Evolutionary conservation across 2,888 invertebrate species (phyloP).

Genomic region (Agonopterix heracliana): DNA sequence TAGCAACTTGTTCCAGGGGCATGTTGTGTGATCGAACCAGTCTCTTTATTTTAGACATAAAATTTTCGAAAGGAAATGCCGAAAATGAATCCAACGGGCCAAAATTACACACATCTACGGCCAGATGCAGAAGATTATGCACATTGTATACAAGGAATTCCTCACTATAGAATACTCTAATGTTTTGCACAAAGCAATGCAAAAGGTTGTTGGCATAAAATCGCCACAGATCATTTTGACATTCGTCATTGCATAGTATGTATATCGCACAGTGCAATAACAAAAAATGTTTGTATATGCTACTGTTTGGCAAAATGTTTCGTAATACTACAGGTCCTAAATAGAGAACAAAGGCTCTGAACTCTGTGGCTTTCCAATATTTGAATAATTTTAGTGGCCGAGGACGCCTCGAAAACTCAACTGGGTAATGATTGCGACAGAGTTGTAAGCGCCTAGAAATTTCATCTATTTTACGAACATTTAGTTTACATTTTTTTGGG

Average conservation of each 20-base stretch:
- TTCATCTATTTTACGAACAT: slow-evolving; percentile 1
- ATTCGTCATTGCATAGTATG: slow-evolving; percentile 3
- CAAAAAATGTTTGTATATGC: slow-evolving; percentile 3
- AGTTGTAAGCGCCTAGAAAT: slow-evolving; percentile 5
- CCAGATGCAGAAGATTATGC: slow-evolving; percentile 1
- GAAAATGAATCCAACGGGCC: neutral
- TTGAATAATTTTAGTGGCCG: too few species aligned
- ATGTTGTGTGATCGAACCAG: slow-evolving; percentile 2
- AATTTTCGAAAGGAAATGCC: slow-evolving; percentile 4
- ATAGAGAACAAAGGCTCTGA: slow-evolving; percentile 5
- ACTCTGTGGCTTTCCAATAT: slow-evolving; percentile 11
- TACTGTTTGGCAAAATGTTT: slow-evolving; percentile 1
- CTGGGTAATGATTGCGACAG: slow-evolving; percentile 1
- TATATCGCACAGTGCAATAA: slow-evolving; percentile 3
- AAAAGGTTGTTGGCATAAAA: slow-evolving; percentile 2
- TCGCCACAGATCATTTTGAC: slow-evolving; percentile 3
- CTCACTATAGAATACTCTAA: slow-evolving; percentile 1
- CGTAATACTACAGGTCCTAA: slow-evolving; percentile 3
- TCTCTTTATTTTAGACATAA: slow-evolving; percentile 2
- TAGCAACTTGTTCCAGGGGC: slow-evolving; percentile 2
- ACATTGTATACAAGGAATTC: slow-evolving; percentile 1
- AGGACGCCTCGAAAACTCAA: slow-evolving; percentile 2
- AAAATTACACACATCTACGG: slow-evolving; percentile 1
- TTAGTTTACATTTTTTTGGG: slow-evolving; percentile 7
- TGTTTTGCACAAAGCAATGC: neutral